Evolutionary conservation across 2,888 invertebrate species (phyloP).

Genomic region (Reticulitermes lucifugus): DNA sequence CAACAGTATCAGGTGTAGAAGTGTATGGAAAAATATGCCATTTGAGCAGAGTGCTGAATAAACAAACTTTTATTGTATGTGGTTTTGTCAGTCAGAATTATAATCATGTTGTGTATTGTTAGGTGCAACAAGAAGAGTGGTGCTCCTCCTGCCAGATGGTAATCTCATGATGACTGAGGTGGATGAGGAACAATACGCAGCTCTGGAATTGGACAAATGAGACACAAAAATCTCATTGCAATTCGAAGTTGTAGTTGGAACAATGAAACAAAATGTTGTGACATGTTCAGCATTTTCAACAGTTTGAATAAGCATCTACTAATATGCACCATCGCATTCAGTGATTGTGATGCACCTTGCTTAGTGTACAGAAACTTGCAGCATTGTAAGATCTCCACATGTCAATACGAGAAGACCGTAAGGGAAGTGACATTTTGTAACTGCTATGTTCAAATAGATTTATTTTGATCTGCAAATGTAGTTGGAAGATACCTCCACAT

Average conservation of each 20-base stretch:
- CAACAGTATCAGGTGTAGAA: too few species aligned
- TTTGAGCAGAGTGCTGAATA: not conserved
- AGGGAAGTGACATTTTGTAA: not conserved
- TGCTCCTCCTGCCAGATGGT: slow-evolving; percentile 85
- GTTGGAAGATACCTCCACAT: not conserved
- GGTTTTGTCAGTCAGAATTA: too few species aligned
- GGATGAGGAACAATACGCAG: slow-evolving; percentile 86
- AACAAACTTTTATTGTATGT: too few species aligned
- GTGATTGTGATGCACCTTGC: not conserved
- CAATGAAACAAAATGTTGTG: not conserved
- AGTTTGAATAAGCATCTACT: not conserved
- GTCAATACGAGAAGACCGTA: not conserved
- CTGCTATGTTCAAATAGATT: not conserved
- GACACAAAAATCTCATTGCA: slow-evolving; percentile 28
- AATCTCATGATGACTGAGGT: slow-evolving; percentile 90
- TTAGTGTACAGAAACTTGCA: not conserved
- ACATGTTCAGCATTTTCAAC: not conserved
- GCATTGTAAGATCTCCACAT: too few species aligned
- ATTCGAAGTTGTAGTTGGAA: not conserved
- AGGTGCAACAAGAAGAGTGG: slow-evolving; percentile 87
- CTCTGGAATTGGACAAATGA: slow-evolving; percentile 71
- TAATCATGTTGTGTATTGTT: slow-evolving; percentile 54
- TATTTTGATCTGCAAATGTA: not conserved
- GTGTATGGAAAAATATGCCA: too few species aligned
- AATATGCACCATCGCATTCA: not conserved